These are phyloP conservation scores for Acrocera orbiculus DNA, from an alignment of 2,888 invertebrate genomes.

Conservation along the genomic window DNA sequence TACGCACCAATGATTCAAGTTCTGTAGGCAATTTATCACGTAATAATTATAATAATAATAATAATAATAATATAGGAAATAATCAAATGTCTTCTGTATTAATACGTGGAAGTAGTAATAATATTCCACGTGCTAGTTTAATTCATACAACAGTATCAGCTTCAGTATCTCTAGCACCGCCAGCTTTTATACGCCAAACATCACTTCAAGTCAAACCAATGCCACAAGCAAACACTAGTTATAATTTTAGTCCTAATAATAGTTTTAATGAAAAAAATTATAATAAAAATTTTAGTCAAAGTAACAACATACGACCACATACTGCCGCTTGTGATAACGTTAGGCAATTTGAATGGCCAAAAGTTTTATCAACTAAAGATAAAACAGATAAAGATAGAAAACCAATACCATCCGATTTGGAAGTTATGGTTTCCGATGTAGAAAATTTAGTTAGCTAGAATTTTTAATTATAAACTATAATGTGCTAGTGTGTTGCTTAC, in stretches of 20 bases:
- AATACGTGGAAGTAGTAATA: conserved; percentile 18
- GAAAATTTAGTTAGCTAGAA: conserved; percentile 31
- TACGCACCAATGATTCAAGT: background rate
- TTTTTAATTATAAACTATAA: too few species aligned
- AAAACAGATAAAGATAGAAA: conserved; percentile 6
- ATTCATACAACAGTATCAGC: conserved; percentile 8
- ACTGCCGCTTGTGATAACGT: conserved; percentile 16
- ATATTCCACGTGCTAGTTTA: conserved; percentile 29
- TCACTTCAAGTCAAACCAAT: conserved; percentile 8
- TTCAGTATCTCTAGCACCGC: conserved; percentile 7
- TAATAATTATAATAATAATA: conserved; percentile 8
- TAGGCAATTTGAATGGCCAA: conserved; percentile 14
- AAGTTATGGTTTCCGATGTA: conserved; percentile 29
- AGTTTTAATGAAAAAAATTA: conserved; percentile 9
- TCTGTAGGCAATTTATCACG: conserved; percentile 11
- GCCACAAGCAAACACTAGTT: conserved; percentile 2
- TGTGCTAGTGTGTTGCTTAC: too few species aligned
- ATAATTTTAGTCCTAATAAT: conserved; percentile 5
- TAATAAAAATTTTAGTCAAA: conserved; percentile 10
- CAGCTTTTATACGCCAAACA: conserved; percentile 13
- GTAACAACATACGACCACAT: conserved; percentile 10
- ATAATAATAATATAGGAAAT: conserved; percentile 11
- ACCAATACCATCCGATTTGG: conserved; percentile 23
- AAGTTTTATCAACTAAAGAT: background rate
- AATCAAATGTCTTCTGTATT: conserved; percentile 6